These are phyloP conservation scores for Pempheris klunzingeri DNA, from an alignment of 2,797 vertebrate species.

Conservation along the genomic window DNA sequence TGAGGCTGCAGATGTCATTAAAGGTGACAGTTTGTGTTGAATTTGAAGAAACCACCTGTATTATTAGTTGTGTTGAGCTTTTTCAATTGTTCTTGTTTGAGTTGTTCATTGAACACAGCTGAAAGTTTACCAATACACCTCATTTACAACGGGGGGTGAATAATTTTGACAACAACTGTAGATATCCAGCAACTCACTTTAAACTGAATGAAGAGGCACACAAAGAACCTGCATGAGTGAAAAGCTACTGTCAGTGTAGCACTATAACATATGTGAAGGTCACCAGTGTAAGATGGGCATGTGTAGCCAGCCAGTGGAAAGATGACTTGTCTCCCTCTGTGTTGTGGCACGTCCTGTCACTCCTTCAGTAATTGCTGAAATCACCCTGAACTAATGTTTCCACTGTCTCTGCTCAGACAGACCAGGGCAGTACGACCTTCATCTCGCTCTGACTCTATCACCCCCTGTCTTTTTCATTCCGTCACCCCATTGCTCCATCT, in stretches of 20 bases:
- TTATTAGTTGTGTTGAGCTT: too few relatives aligned
- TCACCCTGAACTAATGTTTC: conserved; percentile 66
- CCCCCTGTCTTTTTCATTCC: conserved; percentile 12
- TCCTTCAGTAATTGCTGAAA: conserved; percentile 55
- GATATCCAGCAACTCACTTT: neutral
- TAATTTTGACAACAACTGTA: too few relatives aligned
- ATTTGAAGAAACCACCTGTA: too few relatives aligned
- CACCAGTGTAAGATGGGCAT: neutral
- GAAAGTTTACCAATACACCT: too few relatives aligned
- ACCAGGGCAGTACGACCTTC: neutral
- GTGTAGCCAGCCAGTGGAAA: neutral
- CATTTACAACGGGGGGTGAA: too few relatives aligned
- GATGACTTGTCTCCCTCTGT: conserved; percentile 4
- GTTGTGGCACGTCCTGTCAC: conserved; percentile 20
- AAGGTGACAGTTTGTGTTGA: too few relatives aligned
- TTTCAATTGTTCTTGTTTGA: too few relatives aligned
- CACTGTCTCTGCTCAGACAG: conserved; percentile 15
- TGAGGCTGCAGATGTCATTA: too few relatives aligned
- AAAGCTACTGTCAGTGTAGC: neutral
- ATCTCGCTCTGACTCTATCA: neutral
- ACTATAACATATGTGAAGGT: conserved; percentile 25
- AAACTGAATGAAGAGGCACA: neutral
- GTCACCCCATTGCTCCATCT: neutral
- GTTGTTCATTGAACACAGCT: too few relatives aligned
- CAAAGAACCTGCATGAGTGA: neutral